Base-by-base conservation (phyloP, 2,113 vertebrate species). In the Paedocypris sp. region DNA sequence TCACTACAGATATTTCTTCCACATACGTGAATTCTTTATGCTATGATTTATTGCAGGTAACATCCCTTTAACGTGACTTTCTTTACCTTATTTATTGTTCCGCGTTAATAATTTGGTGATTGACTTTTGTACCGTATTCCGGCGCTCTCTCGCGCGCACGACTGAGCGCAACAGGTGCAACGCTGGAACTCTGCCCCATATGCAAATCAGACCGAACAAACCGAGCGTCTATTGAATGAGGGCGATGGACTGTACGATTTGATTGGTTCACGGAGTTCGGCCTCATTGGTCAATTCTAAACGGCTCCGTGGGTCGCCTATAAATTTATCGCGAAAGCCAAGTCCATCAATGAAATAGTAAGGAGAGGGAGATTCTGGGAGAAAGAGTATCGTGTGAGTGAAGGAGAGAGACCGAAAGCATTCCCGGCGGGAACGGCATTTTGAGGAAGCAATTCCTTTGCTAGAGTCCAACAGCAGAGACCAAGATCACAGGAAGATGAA, bases 321-420 rank as follows among this genome's bases (percentile, higher is more conserved):
- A 85, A 75, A 74, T 47, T 15, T 3, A 4, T 31, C 36, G 15
- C 35, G 43, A 66, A 76, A 74, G 72, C 4, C 11, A 70, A 62
- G 71, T 78, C 75, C 80, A 64, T 90, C 85, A 90, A 91, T 92
- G 90, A 87, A 87, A 75, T 78, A 75, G 73, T 75, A 71, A 73
- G 61, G 76, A 4, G 36, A 74, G 72, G 69, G 19, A 69, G 71
- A 9, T 64, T 53, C 69, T 60, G 58, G 59, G 13, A 33, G 66
- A 72, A 33, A 48, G 59, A 42, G 74, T 68, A n/a, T n/a, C n/a
- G n/a, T n/a, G n/a, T n/a, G n/a, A 65, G 29, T 43, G 59, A 49
- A 9, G 16, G 23, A 29, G 28, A 32, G 12, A 64, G 73, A 61
- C 35, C 15, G n/a, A 62, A 73, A 71, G 70, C 53, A 71, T 79